Evolutionary conservation across 1,140 invertebrate species (phyloP).

Genomic region (Aculops lycopersici): DNA sequence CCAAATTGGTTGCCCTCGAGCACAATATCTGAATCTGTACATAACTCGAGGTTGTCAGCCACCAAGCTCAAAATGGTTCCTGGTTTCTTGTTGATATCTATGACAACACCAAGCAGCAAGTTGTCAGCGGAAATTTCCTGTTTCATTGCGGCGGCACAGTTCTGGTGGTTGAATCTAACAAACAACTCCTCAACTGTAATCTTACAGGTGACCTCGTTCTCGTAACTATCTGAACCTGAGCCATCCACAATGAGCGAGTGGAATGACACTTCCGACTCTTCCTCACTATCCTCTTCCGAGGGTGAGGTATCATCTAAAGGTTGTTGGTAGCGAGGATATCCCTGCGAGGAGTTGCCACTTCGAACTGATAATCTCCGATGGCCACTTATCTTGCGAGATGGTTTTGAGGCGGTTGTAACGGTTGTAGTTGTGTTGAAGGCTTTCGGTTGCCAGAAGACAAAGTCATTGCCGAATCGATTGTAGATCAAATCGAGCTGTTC

Average conservation of each 20-base stretch:
- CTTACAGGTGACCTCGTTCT: not conserved
- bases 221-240: not conserved
- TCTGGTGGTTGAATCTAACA: not conserved
- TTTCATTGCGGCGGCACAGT: not conserved
- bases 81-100: not conserved
- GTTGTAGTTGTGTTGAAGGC: not conserved
- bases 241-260: not conserved
- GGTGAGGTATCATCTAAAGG: not conserved
- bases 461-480: conserved; percentile 10
- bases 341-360: not conserved
- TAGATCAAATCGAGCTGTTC: conserved; percentile 9
- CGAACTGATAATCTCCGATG: not conserved
- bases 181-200: not conserved
- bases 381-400: not conserved
- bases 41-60: conserved; percentile 3
- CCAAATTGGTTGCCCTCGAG: conserved; percentile 3
- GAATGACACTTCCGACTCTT: not conserved
- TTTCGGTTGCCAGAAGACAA: conserved; percentile 7
- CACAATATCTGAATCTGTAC: not conserved
- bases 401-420: not conserved
- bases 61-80: conserved; percentile 3
- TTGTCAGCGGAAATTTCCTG: conserved; percentile 3
- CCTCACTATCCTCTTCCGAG: not conserved
- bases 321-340: too few species aligned
- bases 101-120: conserved; percentile 5